Conservation (phyloP, 1,140 invertebrate species). For the Papilio polytes region DNA sequence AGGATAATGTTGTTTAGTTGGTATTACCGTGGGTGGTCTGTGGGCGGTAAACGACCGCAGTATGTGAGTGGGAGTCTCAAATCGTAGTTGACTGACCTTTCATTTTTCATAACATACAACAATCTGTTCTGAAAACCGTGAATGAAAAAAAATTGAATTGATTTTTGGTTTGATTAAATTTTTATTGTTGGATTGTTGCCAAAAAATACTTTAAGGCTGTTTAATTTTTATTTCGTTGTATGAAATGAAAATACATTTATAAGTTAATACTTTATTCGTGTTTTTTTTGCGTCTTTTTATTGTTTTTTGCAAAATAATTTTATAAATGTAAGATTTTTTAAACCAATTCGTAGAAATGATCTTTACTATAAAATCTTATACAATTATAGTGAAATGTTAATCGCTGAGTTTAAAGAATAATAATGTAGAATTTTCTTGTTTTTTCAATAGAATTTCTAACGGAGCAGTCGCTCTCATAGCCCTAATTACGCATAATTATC, state of each 20-base stretch:
- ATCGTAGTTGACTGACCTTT: background rate
- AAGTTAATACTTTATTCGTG: too few relatives aligned
- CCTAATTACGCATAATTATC: too few relatives aligned
- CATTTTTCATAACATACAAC: constrained; percentile 2
- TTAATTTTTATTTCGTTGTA: too few relatives aligned
- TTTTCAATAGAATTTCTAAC: background rate
- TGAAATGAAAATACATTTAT: too few relatives aligned
- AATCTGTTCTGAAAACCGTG: background rate
- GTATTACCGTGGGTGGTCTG: background rate
- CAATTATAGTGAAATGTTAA: background rate
- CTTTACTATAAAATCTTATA: background rate
- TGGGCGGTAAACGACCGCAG: constrained; percentile 5
- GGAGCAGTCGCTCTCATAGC: background rate
- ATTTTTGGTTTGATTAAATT: constrained; percentile 8
- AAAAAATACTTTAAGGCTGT: background rate
- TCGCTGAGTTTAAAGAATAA: background rate
- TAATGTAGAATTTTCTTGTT: background rate
- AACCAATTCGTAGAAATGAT: background rate
- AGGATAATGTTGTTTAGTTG: background rate
- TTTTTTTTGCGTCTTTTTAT: background rate
- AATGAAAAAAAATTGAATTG: constrained; percentile 3
- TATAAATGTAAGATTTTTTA: too few relatives aligned
- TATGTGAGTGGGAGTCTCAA: constrained; percentile 1
- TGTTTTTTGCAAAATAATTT: background rate
- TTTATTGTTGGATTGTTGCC: constrained; percentile 1